Evolutionary conservation across 2,113 vertebrate genomes (phyloP).

Genomic region (Peromyscus californicus): DNA sequence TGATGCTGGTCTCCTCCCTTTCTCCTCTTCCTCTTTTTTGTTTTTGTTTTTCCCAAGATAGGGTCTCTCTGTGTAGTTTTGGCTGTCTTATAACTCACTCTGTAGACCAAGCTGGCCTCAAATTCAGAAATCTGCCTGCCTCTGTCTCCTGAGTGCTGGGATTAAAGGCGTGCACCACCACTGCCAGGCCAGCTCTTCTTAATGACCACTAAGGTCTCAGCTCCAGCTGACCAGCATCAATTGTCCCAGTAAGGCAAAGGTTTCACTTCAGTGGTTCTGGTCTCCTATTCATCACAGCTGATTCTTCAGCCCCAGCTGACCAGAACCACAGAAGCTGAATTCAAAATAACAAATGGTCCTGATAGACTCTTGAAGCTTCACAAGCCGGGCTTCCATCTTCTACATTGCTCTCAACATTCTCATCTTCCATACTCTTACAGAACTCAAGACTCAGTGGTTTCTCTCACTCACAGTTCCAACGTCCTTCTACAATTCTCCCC

Average conservation of each 20-base stretch:
- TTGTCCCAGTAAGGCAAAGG: neutral
- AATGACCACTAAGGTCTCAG: neutral
- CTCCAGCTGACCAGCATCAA: neutral
- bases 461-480: neutral
- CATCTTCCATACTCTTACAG: neutral
- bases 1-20: neutral
- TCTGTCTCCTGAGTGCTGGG: neutral
- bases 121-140: neutral
- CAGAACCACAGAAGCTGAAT: neutral
- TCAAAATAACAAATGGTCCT: neutral
- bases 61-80: neutral
- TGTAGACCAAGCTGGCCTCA: neutral
- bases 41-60: accelerated
- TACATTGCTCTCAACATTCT: no score
- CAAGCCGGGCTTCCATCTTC: neutral
- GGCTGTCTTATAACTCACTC: neutral
- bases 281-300: neutral
- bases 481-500: neutral
- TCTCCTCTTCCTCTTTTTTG: neutral
- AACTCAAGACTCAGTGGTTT: neutral
- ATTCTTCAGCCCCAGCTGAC: neutral
- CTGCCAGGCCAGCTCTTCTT: neutral
- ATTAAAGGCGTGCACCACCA: neutral
- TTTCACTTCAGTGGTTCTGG: neutral
- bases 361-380: neutral